Conservation (phyloP, 1,140 invertebrate species). For the Drosophila azteca region DNA sequence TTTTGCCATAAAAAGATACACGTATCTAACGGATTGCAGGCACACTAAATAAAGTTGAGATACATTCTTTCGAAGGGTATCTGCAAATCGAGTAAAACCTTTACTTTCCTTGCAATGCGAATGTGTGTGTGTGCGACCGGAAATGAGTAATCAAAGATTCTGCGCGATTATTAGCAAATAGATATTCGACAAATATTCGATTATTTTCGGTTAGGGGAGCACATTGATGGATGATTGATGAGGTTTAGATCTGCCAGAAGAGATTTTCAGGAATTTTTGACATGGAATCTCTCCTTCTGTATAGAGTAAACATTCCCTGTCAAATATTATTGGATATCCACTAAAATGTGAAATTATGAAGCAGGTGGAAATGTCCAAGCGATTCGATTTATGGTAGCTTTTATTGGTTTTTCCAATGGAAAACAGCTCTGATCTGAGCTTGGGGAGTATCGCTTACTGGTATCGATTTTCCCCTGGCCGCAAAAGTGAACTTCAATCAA, state of each 20-base stretch:
- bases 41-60: constrained; percentile 2
- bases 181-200: constrained; percentile 20
- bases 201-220: no score
- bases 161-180: constrained; percentile 75
- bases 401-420: constrained; percentile 2
- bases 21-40: constrained; percentile 50
- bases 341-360: constrained; percentile 67
- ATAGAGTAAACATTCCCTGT: constrained; percentile 9
- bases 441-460: constrained; percentile 48
- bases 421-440: constrained; percentile 16
- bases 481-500: constrained; percentile 77
- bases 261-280: constrained; percentile 31
- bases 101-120: not conserved
- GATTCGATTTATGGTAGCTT: constrained; percentile 54
- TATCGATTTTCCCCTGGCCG: constrained; percentile 66
- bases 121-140: no score
- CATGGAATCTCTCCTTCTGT: constrained; percentile 60
- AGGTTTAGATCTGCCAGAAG: constrained; percentile 20
- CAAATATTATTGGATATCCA: constrained; percentile 48
- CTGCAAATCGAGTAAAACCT: constrained; percentile 5
- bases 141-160: constrained; percentile 81
- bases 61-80: constrained; percentile 45
- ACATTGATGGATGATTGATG: constrained; percentile 32
- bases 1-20: constrained; percentile 59
- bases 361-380: constrained; percentile 39